Base-by-base conservation (phyloP, 1,140 invertebrate genomes). In the Sweltsa coloradensis region DNA sequence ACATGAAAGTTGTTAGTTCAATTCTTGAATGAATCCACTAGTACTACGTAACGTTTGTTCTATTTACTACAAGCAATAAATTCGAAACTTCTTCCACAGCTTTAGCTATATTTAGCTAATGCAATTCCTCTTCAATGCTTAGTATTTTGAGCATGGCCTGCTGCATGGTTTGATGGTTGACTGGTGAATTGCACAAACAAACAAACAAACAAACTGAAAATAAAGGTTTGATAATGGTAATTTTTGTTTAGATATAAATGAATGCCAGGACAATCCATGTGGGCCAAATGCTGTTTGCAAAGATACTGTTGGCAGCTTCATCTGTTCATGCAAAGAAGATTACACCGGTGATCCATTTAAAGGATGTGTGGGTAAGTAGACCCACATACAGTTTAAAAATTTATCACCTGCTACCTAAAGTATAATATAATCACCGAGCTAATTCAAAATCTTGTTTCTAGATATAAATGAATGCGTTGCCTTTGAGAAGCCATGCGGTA, bases 401-500 rank as follows among this genome's bases (percentile, higher is more conserved):
- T 26, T 5, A 41, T 41, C 27, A 1, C 23, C 40, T 16, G n/a
- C 24, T 37, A 13, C 21, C 27, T 40, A 41, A 5, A 40, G 31
- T 48, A 31, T 29, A 34, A 27, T n/a, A n/a, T n/a, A n/a, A n/a
- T n/a, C n/a, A n/a, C n/a, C n/a, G n/a, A n/a, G n/a, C n/a, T 45
- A 34, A 26, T 47, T 52, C 34, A 6, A 37, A 37, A 52, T 51
- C 22, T 51, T 45, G 47, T 21, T 58, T 61, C 7, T 58, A 70
- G 93, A 97, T 66, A 83, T 97, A 52, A 81, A 97, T 60, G 93
- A 97, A 63, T 97, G 93, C 61, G 69, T 73, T 7, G 73, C 76
- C 4, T 66, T 85, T 51, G 81, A 89, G 47, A 83, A 76, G 55
- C 82, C 90, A 1, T 97, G 93, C 62, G 88, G 89, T 6, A 68